These are phyloP conservation scores for Somateria mollissima DNA, from an alignment of 2,797 vertebrate species.

Conservation along the genomic window DNA sequence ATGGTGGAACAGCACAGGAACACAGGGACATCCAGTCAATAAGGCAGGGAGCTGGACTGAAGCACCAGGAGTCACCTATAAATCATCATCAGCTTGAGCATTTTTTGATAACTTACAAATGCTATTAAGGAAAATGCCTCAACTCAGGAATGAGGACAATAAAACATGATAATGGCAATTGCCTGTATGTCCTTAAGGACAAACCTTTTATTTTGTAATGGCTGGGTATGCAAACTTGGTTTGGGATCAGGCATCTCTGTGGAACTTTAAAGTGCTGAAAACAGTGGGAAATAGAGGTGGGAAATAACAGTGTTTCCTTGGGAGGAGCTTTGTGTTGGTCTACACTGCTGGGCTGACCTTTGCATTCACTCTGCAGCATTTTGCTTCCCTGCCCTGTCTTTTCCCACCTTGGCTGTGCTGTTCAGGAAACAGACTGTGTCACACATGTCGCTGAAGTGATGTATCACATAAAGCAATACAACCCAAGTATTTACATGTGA, in stretches of 20 bases:
- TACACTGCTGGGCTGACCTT: not conserved
- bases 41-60: fast-evolving
- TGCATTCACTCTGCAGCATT: not conserved
- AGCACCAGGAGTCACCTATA: not conserved
- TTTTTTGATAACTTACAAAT: not conserved
- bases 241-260: not conserved
- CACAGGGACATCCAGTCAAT: not conserved
- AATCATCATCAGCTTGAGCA: fast-evolving
- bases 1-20: not conserved
- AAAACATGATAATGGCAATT: not conserved
- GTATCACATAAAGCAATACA: not conserved
- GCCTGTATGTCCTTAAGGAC: not conserved
- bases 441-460: not conserved
- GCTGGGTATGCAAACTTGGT: not conserved
- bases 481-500: not conserved
- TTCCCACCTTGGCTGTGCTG: not conserved
- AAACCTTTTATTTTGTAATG: not conserved
- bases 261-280: not conserved
- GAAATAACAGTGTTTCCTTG: not conserved
- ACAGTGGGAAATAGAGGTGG: not conserved
- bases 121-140: not conserved
- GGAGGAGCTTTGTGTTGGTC: not conserved
- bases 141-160: not conserved
- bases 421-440: not conserved
- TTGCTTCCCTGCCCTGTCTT: not conserved